A percentile compares a stretch with the other conserved stretches of the same genome.
Conservation (phyloP, 2,113 vertebrate species). For the Periophthalmus modestus region DNA sequence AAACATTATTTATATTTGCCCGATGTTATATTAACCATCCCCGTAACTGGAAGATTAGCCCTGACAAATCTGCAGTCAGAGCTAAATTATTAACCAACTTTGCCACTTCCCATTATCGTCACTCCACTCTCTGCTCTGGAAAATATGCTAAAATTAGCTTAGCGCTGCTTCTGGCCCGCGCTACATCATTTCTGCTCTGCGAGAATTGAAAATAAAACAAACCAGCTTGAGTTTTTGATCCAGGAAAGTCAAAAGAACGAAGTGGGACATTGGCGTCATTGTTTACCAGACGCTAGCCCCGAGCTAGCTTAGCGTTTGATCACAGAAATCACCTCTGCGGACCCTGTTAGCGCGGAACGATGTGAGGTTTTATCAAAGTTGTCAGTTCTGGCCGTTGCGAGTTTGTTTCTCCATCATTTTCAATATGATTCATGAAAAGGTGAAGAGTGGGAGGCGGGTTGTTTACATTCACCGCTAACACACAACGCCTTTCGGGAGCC, state of each 20-base stretch:
- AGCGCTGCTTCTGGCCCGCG: neutral
- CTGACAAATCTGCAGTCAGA: neutral
- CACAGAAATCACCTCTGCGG: constrained; percentile 33
- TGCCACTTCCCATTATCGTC: neutral
- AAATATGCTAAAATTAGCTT: neutral
- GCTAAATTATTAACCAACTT: neutral
- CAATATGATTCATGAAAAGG: constrained; percentile 19
- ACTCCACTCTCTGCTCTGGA: neutral
- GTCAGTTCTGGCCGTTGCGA: constrained; percentile 1
- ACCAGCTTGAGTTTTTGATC: neutral
- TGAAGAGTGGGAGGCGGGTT: constrained; percentile 28
- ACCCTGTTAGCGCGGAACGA: constrained; percentile 23
- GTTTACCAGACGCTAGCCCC: constrained; percentile 21
- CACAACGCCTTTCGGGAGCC: constrained; percentile 4
- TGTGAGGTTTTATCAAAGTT: constrained; percentile 32
- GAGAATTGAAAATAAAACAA: neutral
- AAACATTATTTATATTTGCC: constrained; percentile 7
- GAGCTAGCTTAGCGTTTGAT: constrained; percentile 26
- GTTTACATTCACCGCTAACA: constrained; percentile 22
- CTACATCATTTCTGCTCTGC: neutral
- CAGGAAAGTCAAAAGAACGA: neutral
- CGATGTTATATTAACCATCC: neutral
- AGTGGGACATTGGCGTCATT: constrained; percentile 2
- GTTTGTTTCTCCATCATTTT: constrained; percentile 33
- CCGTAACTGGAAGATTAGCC: neutral